Evolutionary conservation across 1,140 invertebrate genomes (phyloP).

Genomic region (Scaptodrosophila lebanonensis): DNA sequence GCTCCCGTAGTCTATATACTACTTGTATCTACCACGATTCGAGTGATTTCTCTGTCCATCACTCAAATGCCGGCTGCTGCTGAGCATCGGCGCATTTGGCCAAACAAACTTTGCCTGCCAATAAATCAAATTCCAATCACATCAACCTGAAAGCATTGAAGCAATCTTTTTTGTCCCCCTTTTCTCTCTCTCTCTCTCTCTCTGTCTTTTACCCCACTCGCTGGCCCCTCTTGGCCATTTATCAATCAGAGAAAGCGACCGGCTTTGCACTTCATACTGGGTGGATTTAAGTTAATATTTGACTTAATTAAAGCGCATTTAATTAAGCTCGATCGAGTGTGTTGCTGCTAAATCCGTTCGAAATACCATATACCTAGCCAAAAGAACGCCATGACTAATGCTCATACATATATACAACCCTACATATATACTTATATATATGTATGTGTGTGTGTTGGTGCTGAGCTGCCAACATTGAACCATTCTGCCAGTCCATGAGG

Average conservation of each 20-base stretch:
- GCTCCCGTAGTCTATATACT: neutral
- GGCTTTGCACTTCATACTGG: conserved; percentile 29
- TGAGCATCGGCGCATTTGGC: neutral
- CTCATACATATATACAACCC: too few relatives aligned
- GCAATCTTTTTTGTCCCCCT: conserved; percentile 12
- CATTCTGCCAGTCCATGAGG: neutral
- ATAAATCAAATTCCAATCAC: conserved; percentile 69
- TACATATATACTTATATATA: too few relatives aligned
- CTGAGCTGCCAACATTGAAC: too few relatives aligned
- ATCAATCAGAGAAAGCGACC: conserved; percentile 45
- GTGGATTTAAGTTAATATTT: conserved; percentile 41
- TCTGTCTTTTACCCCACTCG: neutral
- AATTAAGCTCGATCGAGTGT: conserved; percentile 43
- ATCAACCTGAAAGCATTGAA: conserved; percentile 39
- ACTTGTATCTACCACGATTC: conserved; percentile 18
- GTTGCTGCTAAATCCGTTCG: conserved; percentile 23
- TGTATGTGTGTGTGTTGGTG: too few relatives aligned
- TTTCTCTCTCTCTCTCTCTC: neutral
- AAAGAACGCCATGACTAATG: too few relatives aligned
- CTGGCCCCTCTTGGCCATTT: conserved; percentile 24
- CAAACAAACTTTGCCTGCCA: conserved; percentile 54
- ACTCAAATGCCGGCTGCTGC: conserved; percentile 31
- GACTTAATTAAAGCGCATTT: conserved; percentile 64
- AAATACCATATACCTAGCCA: too few relatives aligned
- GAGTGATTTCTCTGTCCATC: conserved; percentile 29